These are phyloP conservation scores for Antidorcas marsupialis DNA, from an alignment of 2,113 vertebrate genomes.

Conservation along the genomic window DNA sequence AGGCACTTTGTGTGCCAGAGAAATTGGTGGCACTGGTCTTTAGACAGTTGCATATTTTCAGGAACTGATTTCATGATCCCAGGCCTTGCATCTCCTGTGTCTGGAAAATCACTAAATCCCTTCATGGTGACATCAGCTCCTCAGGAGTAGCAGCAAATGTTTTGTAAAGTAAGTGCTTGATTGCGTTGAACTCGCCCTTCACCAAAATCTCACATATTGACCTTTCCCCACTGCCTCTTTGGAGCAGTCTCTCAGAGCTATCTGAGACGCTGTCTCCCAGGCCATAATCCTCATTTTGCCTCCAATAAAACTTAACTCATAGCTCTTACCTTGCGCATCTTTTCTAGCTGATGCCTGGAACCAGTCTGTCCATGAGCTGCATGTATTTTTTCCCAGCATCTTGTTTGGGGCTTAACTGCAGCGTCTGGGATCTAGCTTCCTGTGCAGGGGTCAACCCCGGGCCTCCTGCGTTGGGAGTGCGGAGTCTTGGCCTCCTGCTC, in stretches of 20 bases:
- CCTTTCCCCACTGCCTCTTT: neutral
- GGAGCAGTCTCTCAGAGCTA: neutral
- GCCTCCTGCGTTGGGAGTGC: no score
- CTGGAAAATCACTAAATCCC: neutral
- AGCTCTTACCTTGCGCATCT: neutral
- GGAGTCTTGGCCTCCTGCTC: no score
- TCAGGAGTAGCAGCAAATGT: neutral
- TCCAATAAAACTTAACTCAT: neutral
- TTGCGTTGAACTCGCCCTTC: rapidly evolving
- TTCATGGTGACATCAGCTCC: neutral
- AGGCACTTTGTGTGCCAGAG: neutral
- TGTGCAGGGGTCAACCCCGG: no score
- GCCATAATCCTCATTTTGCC: neutral
- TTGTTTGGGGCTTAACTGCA: no score
- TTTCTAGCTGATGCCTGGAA: neutral
- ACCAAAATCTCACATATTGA: neutral
- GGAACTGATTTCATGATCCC: neutral
- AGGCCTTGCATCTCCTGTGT: neutral
- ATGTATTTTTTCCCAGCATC: neutral
- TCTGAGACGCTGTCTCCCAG: neutral
- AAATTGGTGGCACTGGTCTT: neutral
- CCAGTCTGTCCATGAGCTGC: neutral
- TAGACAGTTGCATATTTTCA: neutral
- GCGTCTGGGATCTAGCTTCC: no score
- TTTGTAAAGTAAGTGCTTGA: neutral